Evolutionary conservation across 2,797 vertebrate genomes (phyloP), one percentile per base, ranked within the genome.

Genomic region (Gobionotothen gibberifrons): DNA sequence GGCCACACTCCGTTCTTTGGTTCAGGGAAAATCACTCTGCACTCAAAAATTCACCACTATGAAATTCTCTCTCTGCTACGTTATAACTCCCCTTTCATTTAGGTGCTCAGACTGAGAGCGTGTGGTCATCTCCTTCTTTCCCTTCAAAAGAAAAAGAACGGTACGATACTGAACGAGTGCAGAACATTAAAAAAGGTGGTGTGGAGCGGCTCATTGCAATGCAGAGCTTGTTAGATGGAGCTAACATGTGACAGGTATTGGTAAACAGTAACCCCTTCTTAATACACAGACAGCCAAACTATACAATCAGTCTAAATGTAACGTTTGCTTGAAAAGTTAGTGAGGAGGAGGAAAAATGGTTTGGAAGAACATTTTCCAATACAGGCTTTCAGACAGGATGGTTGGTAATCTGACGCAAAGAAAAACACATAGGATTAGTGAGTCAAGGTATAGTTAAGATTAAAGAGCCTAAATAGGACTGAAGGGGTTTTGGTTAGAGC

Each of bases 51-150:
- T 80, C 32, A 14, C 11, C 55, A 49, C 17, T 22, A 53, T 72
- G 29, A 69, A 72, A 68, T 59, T 53, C 36, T 55, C 47, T 65
- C 21, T 69, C 44, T 21, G 54, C 47, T 11, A 51, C 21, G 68
- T 74, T 55, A 42, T 53, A 40, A 53, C 29, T 79, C 40, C 46
- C 74, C 61, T 74, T 80, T 51, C 17, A 83, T 72, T 49, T 43
- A 76, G 67, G 60, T 66, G 58, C 51, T 72, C 48, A 66, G 66
- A 67, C 64, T 19, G 22, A 79, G 52, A 57, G 53, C 39, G 42
- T 29, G 19, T 39, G 42, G 43, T 61, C 12, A 4, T 39, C 15
- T 43, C 16, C 3, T 54, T 14, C 63, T 51, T 67, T 74, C 32
- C 46, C 51, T 58, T 78, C 14, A 48, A 58, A 39, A 63, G 32